Conservation (phyloP, 2,888 invertebrate species). For the Mystacides longicornis region DNA sequence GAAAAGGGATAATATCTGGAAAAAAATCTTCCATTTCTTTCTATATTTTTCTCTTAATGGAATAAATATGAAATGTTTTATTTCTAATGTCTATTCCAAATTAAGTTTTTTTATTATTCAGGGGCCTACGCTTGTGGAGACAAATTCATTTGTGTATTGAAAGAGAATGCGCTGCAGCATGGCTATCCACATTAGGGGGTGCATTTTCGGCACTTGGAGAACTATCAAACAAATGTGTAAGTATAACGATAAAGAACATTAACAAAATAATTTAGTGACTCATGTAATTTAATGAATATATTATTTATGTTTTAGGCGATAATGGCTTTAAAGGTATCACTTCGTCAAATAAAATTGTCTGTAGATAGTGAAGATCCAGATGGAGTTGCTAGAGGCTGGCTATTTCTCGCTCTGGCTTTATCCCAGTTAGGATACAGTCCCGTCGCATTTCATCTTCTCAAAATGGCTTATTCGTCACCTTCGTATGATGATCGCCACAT, state of each 20-base stretch:
- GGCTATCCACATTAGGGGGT: conserved; percentile 94
- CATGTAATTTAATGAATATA: no score
- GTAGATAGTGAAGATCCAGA: conserved; percentile 74
- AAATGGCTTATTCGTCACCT: conserved; percentile 32
- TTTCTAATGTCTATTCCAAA: not conserved
- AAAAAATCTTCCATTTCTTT: no score
- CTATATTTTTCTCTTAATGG: no score
- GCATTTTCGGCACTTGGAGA: conserved; percentile 95
- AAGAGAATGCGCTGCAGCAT: conserved; percentile 80
- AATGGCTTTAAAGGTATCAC: conserved; percentile 81
- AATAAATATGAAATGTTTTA: not conserved
- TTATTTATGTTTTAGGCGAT: conserved; percentile 59
- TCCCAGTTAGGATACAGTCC: conserved; percentile 72
- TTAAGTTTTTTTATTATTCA: conserved; percentile 32
- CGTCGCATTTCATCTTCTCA: conserved; percentile 55
- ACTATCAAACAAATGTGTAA: conserved; percentile 69
- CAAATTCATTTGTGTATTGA: conserved; percentile 59
- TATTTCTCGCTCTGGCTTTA: conserved; percentile 81
- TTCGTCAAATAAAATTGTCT: conserved; percentile 76
- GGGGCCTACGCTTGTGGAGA: conserved; percentile 41
- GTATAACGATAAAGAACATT: no score
- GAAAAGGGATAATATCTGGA: no score
- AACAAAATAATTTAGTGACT: no score
- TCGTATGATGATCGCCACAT: conserved; percentile 58
- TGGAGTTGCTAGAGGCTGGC: conserved; percentile 70